phyloP scores from a whole-genome alignment of 2,113 vertebrate species.

The Odontophorus gujanensis region DNA sequence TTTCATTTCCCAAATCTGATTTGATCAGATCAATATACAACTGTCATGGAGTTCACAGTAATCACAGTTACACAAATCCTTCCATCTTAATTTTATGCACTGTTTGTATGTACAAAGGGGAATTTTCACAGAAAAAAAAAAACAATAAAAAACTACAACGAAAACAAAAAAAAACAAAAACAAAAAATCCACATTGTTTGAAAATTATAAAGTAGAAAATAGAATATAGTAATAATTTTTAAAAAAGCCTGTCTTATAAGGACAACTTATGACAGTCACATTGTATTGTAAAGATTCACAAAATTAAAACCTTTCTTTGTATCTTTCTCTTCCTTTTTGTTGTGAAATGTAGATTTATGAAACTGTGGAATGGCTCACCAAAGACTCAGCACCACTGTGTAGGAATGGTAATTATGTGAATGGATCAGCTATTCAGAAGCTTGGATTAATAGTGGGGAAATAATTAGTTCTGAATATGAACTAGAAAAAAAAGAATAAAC shows the following conservation, averaged over 20 bases:
- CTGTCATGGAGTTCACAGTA: background rate
- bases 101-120: background rate
- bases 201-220: background rate
- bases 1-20: background rate
- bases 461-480: conserved; percentile 10
- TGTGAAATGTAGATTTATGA: background rate
- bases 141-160: no score
- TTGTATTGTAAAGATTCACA: background rate
- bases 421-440: background rate
- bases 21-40: background rate
- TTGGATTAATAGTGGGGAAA: background rate
- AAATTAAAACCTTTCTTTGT: background rate
- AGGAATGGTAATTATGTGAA: background rate
- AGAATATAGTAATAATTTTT: background rate
- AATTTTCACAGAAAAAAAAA: background rate
- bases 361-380: background rate
- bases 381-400: background rate
- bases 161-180: no score
- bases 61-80: background rate
- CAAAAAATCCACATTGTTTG: background rate
- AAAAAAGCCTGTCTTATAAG: background rate
- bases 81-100: background rate
- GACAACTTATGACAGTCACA: background rate
- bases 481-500: background rate
- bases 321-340: background rate